Percentiles rank a stretch among this genome's conserved stretches.
These are phyloP conservation scores for Colletes gigas DNA, from an alignment of 1,140 invertebrate genomes.

Conservation along the genomic window DNA sequence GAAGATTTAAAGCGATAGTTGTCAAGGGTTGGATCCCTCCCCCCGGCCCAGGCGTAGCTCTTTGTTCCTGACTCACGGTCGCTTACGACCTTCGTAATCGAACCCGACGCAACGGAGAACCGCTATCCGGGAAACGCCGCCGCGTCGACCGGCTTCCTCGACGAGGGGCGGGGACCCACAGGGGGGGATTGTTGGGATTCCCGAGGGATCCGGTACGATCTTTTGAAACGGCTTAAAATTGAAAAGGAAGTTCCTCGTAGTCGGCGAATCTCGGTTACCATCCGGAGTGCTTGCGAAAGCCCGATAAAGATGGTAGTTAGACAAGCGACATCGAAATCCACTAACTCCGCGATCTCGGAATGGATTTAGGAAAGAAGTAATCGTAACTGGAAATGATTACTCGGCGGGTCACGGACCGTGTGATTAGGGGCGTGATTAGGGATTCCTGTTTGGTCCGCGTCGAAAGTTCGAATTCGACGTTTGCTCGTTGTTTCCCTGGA, in stretches of 20 bases:
- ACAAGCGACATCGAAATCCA: constrained; percentile 2
- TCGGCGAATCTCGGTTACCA: constrained; percentile 2
- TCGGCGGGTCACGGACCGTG: background rate
- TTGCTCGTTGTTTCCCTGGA: too few species aligned
- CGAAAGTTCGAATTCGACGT: too few species aligned
- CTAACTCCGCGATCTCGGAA: background rate
- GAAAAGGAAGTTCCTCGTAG: constrained; percentile 16
- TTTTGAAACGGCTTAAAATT: constrained; percentile 23
- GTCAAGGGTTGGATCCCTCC: background rate
- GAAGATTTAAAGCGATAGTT: constrained; percentile 75
- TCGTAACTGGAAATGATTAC: constrained; percentile 3
- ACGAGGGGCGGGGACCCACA: background rate
- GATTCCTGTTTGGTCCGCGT: too few species aligned
- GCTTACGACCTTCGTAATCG: constrained; percentile 28
- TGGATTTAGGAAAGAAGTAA: background rate
- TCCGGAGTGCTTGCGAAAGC: background rate
- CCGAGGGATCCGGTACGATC: constrained; percentile 12
- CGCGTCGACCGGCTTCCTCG: background rate
- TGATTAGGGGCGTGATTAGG: background rate
- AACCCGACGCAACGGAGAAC: constrained; percentile 37
- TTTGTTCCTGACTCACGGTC: constrained; percentile 25
- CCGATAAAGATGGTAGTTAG: constrained; percentile 23
- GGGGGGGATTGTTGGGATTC: constrained; percentile 5
- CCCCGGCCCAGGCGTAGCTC: background rate
- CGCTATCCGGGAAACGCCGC: constrained; percentile 35